A percentile compares a stretch with the other conserved stretches of the same genome.
These are phyloP conservation scores for Frankliniella fusca DNA, from an alignment of 2,888 invertebrate genomes.

Conservation along the genomic window DNA sequence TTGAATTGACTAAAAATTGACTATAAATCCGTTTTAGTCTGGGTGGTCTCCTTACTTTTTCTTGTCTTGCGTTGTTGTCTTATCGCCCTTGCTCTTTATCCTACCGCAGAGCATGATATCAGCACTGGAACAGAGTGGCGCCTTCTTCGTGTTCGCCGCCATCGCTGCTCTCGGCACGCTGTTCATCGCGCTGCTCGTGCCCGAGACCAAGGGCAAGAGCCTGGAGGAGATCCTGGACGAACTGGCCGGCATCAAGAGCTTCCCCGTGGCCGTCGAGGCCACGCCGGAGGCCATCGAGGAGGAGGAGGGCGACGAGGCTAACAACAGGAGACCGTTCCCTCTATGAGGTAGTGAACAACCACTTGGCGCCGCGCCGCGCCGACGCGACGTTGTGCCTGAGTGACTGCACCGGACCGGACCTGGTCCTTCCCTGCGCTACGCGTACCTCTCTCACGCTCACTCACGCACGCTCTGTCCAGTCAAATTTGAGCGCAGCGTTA, in stretches of 20 bases:
- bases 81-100: background rate
- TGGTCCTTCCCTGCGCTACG: too few species aligned
- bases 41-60: background rate
- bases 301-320: background rate
- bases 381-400: too few species aligned
- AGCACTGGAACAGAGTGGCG: constrained; percentile 13
- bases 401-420: too few species aligned
- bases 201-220: constrained; percentile 35
- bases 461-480: too few species aligned
- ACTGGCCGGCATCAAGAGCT: background rate
- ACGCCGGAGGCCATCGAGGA: background rate
- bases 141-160: constrained; percentile 33
- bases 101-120: background rate
- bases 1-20: too few species aligned
- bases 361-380: too few species aligned
- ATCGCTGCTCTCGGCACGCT: constrained; percentile 31
- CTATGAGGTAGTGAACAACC: background rate
- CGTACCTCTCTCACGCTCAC: too few species aligned
- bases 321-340: background rate
- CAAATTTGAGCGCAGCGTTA: too few species aligned
- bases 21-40: too few species aligned
- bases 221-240: constrained; percentile 34
- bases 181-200: constrained; percentile 34
- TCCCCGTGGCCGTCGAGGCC: background rate
- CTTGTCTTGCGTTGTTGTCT: background rate